phyloP scores from a whole-genome alignment of 2,797 vertebrate genomes.

The Sylvia borin region DNA sequence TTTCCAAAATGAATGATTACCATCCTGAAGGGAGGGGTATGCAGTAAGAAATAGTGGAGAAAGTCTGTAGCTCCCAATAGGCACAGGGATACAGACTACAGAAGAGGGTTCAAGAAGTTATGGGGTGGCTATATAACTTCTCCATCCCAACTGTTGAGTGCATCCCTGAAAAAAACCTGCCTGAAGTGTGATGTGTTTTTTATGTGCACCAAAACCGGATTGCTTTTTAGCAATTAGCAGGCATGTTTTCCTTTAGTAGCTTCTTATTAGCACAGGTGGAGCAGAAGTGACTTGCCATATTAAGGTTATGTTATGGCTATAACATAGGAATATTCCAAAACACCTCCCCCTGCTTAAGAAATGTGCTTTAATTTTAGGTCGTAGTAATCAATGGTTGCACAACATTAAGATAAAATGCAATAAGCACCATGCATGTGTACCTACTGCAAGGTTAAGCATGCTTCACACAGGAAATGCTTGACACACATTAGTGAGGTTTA shows the following conservation, averaged over 20 bases:
- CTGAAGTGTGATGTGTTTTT: neutral
- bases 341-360: neutral
- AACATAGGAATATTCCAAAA: neutral
- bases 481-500: neutral
- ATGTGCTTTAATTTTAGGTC: neutral
- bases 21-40: fast-evolving
- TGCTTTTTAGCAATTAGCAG: neutral
- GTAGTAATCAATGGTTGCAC: neutral
- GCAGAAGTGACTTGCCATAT: neutral
- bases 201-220: neutral
- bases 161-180: neutral
- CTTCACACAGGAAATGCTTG: neutral
- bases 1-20: neutral
- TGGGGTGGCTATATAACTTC: neutral
- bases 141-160: neutral
- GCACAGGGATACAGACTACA: neutral
- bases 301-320: neutral
- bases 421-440: neutral
- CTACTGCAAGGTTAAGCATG: neutral
- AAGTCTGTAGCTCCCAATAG: neutral
- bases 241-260: neutral
- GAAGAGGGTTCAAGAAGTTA: neutral
- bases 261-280: neutral
- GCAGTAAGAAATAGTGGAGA: neutral
- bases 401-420: neutral